Evolutionary conservation across 1,140 invertebrate genomes (phyloP).

Genomic region (Drosophila parabipectinata): DNA sequence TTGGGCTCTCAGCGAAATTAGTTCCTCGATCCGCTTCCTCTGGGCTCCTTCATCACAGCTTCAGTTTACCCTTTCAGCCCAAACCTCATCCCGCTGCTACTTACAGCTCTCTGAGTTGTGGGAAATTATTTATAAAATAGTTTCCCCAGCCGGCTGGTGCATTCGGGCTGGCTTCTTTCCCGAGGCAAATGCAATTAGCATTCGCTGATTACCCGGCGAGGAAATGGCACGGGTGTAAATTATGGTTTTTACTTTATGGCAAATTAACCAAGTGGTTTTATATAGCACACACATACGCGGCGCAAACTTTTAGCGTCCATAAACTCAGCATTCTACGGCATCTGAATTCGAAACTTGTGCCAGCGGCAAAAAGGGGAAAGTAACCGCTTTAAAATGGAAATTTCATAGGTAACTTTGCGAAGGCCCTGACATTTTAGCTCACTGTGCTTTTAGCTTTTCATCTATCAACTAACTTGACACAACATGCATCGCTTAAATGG

Average conservation of each 20-base stretch:
- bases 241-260: slow-evolving; percentile 56
- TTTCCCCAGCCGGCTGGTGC: slow-evolving; percentile 16
- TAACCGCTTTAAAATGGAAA: slow-evolving; percentile 32
- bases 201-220: slow-evolving; percentile 49
- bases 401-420: slow-evolving; percentile 28
- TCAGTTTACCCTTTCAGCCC: background rate
- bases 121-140: slow-evolving; percentile 71
- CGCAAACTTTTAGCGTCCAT: slow-evolving; percentile 35
- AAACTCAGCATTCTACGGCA: slow-evolving; percentile 24
- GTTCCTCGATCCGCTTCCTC: slow-evolving; percentile 18
- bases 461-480: slow-evolving; percentile 17
- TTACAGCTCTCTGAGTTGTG: slow-evolving; percentile 48
- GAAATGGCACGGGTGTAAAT: slow-evolving; percentile 68
- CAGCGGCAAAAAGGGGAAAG: slow-evolving; percentile 5
- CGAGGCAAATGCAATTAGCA: slow-evolving; percentile 68
- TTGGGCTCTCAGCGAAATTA: slow-evolving; percentile 75
- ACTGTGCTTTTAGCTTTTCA: background rate
- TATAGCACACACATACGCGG: slow-evolving; percentile 8
- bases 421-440: slow-evolving; percentile 27
- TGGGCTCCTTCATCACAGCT: background rate
- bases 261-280: slow-evolving; percentile 58
- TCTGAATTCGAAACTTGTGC: slow-evolving; percentile 37
- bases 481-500: slow-evolving; percentile 8
- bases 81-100: slow-evolving; percentile 5
- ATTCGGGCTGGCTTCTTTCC: slow-evolving; percentile 32